A percentile compares a stretch with the other conserved stretches of the same genome.
These are phyloP conservation scores for Nephrotoma flavescens DNA, from an alignment of 2,888 invertebrate species.

Conservation along the genomic window DNA sequence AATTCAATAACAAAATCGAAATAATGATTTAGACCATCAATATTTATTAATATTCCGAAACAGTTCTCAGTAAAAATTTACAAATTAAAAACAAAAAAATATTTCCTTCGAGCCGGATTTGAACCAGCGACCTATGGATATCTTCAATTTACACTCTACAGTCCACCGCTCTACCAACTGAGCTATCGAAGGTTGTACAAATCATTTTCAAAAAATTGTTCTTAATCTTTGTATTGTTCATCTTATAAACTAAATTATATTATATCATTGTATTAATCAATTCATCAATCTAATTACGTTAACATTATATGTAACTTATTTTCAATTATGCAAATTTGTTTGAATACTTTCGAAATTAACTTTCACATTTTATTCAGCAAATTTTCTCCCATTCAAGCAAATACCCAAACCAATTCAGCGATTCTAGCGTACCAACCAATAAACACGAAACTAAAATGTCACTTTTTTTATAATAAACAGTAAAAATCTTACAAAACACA, in stretches of 20 bases:
- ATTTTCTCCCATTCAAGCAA: neutral
- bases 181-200: slow-evolving; percentile 20
- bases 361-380: neutral
- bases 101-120: slow-evolving; percentile 50
- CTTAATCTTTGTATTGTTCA: neutral
- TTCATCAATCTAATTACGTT: no score
- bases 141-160: slow-evolving; percentile 14
- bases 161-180: slow-evolving; percentile 24
- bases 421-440: neutral
- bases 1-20: no score
- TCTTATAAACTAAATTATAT: neutral
- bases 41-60: no score
- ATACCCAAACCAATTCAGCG: neutral
- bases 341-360: neutral
- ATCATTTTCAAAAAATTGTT: neutral
- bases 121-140: slow-evolving; percentile 54
- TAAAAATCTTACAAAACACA: neutral
- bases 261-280: no score
- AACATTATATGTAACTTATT: no score
- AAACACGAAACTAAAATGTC: neutral
- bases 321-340: neutral
- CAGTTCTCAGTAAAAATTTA: no score
- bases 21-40: no score
- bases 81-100: slow-evolving; percentile 7
- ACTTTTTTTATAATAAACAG: neutral